Percentiles rank a stretch among this genome's conserved stretches.
These are phyloP conservation scores for Hanleya hanleyi DNA, from an alignment of 2,888 invertebrate genomes.

Conservation along the genomic window DNA sequence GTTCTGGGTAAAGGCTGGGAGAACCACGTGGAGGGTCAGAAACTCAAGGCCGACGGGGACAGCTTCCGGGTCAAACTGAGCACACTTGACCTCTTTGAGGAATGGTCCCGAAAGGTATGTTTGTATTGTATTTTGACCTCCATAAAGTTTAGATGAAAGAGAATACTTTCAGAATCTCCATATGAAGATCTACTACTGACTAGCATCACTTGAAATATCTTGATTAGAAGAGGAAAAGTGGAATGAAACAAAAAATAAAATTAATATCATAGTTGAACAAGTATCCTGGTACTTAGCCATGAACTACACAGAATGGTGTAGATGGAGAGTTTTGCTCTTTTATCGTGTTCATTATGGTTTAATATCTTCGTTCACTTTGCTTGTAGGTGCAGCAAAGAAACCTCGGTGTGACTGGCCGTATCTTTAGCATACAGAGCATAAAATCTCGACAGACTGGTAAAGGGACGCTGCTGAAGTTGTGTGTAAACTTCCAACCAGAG, in stretches of 20 bases:
- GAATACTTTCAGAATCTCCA: too few relatives aligned
- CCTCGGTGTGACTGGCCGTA: conserved; percentile 93
- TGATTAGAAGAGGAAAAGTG: too few relatives aligned
- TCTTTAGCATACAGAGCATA: conserved; percentile 88
- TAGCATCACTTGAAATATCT: too few relatives aligned
- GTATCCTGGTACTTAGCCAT: too few relatives aligned
- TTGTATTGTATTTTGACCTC: not conserved
- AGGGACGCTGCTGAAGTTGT: conserved; percentile 83
- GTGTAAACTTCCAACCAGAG: conserved; percentile 96
- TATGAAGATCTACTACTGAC: too few relatives aligned
- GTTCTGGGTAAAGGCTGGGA: conserved; percentile 99
- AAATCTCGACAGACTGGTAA: conserved; percentile 64
- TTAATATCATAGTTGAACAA: too few relatives aligned
- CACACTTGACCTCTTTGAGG: conserved; percentile 97
- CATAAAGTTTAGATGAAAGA: not conserved
- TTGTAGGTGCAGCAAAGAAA: conserved; percentile 88
- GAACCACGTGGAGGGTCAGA: conserved; percentile 98
- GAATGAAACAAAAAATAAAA: too few relatives aligned
- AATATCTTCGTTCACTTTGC: too few relatives aligned
- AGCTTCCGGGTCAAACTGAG: conserved; percentile 97
- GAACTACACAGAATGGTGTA: too few relatives aligned
- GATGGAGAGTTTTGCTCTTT: too few relatives aligned
- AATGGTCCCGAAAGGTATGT: conserved; percentile 84
- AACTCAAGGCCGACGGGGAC: conserved; percentile 95
- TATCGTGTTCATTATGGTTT: too few relatives aligned